phyloP scores from a whole-genome alignment of 2,888 invertebrate species.

The Orthosia gothica region DNA sequence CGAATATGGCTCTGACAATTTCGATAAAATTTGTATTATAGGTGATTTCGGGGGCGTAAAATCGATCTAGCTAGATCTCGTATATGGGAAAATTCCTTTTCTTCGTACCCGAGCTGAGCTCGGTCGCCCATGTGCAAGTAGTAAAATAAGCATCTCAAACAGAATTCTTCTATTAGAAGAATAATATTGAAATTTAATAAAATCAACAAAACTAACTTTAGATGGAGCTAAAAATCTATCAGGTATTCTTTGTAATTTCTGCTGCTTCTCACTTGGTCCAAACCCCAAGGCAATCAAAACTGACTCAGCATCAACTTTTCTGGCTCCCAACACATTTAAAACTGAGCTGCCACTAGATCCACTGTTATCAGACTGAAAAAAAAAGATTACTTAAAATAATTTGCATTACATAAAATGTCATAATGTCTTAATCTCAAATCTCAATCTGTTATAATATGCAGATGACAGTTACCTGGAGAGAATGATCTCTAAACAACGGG shows the following conservation, averaged over 20 bases:
- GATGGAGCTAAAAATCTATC: constrained; percentile 96
- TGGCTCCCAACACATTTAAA: constrained; percentile 95
- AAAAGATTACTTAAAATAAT: not conserved
- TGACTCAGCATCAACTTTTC: constrained; percentile 97
- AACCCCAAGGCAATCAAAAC: constrained; percentile 96
- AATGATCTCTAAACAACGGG: constrained; percentile 88
- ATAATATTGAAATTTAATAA: constrained; percentile 14
- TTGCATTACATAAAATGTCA: not conserved
- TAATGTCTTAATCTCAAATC: too few species aligned
- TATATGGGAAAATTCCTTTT: too few species aligned
- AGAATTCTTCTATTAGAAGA: not conserved
- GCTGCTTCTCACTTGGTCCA: constrained; percentile 93
- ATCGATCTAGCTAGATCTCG: too few species aligned
- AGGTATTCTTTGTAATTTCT: constrained; percentile 95
- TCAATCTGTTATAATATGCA: not conserved
- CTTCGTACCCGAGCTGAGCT: too few species aligned
- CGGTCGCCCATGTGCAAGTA: too few species aligned
- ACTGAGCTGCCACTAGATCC: constrained; percentile 94
- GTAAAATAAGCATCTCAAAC: not conserved
- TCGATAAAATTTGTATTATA: too few species aligned
- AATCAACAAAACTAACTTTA: constrained; percentile 86
- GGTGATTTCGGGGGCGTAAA: too few species aligned
- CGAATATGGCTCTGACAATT: too few species aligned
- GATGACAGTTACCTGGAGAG: constrained; percentile 84
- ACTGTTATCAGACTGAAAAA: constrained; percentile 87